Evolutionary conservation across 1,140 invertebrate species (phyloP), one percentile per base, ranked within the genome.

Genomic region (Campoletis sonorensis): DNA sequence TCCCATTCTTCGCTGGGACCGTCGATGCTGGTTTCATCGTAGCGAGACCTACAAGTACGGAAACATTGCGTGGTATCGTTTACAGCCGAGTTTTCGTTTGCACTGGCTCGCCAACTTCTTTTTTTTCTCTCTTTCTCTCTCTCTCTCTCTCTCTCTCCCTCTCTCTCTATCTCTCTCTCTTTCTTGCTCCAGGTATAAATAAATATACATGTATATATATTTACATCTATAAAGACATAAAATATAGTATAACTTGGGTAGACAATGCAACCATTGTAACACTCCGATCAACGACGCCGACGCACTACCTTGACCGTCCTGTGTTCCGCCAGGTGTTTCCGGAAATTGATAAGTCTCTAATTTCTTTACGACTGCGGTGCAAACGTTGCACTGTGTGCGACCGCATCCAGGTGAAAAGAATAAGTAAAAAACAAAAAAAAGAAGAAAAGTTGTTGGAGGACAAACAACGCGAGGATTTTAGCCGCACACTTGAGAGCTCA

Each of bases 291-390:
- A 54, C 76, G 76, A 67, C 76, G 76, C 76, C 33, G 58, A 54
- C 51, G 30, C 27, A 77, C 18, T 75, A 71, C 79, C 79, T 79
- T 83, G 80, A 84, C 82, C 84, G 79, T 76, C 58, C 54, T 45
- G 68, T 54, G 78, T 83, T 82, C 77, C 84, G 85, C 86, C 88
- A 89, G 88, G 84, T 90, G 88, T 85, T 86, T 88, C 85, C 81
- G 83, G 84, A 87, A 89, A 90, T 86, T 88, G 88, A 90, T 90
- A 88, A 90, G 83, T 89, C 81, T 81, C 83, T 89, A 88, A 89
- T 89, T 89, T 87, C 83, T 88, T 89, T 86, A 88, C 80, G 83
- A 83, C 85, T 80, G 81, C 73, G 79, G 82, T 77, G 64, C 83
- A 79, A 81, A 83, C 83, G 84, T 79, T 78, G 71, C 68, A 68